Conservation (phyloP, 2,797 vertebrate genomes). For the Yasuhikotakia modesta region DNA sequence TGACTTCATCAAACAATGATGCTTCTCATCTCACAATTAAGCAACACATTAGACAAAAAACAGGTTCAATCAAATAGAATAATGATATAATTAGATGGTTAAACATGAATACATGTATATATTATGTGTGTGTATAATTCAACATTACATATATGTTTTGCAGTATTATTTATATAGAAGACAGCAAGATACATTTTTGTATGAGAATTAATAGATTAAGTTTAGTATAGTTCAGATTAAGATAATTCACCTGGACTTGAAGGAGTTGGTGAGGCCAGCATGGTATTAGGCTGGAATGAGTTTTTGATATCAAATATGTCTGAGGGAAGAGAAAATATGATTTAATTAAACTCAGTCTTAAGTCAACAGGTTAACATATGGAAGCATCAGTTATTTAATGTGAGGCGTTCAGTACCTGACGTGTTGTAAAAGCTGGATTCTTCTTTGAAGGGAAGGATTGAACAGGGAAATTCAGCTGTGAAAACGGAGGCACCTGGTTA, state of each 20-base stretch:
- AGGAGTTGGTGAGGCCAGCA: constrained; percentile 65
- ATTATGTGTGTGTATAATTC: no score
- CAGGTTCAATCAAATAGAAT: not conserved
- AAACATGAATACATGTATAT: not conserved
- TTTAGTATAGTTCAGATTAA: not conserved
- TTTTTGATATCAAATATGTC: constrained; percentile 71
- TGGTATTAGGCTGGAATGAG: constrained; percentile 57
- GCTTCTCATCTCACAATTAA: not conserved
- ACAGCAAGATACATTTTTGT: not conserved
- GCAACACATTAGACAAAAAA: not conserved
- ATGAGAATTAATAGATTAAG: not conserved
- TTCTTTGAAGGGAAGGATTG: constrained; percentile 67
- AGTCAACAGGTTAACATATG: not conserved
- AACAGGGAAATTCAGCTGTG: constrained; percentile 72
- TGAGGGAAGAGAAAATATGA: constrained; percentile 51
- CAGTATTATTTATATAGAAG: not conserved
- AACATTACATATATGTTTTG: not conserved
- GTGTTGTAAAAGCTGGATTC: constrained; percentile 69
- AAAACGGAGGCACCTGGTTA: constrained; percentile 29
- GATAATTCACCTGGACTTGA: constrained; percentile 71
- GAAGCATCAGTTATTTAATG: not conserved
- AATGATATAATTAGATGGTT: not conserved
- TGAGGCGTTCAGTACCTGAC: constrained; percentile 64
- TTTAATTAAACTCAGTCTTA: not conserved
- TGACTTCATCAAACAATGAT: no score